Evolutionary conservation across 1,140 invertebrate genomes (phyloP).

Genomic region (Colletes latitarsis): DNA sequence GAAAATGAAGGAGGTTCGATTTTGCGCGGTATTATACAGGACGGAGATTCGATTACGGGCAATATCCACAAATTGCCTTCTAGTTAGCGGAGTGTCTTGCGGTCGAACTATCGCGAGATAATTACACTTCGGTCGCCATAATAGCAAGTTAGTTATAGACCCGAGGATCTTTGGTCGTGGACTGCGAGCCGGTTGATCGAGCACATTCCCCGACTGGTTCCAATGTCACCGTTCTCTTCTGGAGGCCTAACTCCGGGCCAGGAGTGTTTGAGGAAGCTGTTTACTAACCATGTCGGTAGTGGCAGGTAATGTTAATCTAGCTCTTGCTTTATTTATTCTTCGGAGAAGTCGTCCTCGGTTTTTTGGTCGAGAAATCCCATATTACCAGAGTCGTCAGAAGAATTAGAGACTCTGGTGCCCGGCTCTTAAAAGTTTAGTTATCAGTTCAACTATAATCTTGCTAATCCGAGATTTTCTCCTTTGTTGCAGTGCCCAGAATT

Average conservation of each 20-base stretch:
- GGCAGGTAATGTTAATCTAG: neutral
- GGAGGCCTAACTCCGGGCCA: neutral
- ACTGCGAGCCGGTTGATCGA: conserved; percentile 28
- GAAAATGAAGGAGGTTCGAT: too few relatives aligned
- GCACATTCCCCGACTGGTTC: neutral
- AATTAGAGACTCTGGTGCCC: too few relatives aligned
- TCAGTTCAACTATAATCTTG: too few relatives aligned
- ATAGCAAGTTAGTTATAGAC: conserved; percentile 51
- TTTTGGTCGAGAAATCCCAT: too few relatives aligned
- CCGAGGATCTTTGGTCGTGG: conserved; percentile 10
- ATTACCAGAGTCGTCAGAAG: too few relatives aligned
- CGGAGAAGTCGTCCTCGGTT: neutral
- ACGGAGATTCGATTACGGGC: neutral
- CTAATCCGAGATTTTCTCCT: too few relatives aligned
- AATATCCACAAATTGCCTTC: conserved; percentile 36
- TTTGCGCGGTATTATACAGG: neutral
- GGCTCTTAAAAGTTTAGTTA: too few relatives aligned
- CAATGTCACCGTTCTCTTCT: conserved; percentile 27
- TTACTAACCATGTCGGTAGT: neutral
- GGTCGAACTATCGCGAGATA: conserved; percentile 44
- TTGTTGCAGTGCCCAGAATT: too few relatives aligned
- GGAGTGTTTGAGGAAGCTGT: conserved; percentile 15
- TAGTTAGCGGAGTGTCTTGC: conserved; percentile 24
- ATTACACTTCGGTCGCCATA: conserved; percentile 36
- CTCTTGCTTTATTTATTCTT: neutral